Percentiles rank a stretch among this genome's conserved stretches.
These are phyloP conservation scores for Forbesichthys agassizii DNA, from an alignment of 2,113 vertebrate genomes.

Conservation along the genomic window DNA sequence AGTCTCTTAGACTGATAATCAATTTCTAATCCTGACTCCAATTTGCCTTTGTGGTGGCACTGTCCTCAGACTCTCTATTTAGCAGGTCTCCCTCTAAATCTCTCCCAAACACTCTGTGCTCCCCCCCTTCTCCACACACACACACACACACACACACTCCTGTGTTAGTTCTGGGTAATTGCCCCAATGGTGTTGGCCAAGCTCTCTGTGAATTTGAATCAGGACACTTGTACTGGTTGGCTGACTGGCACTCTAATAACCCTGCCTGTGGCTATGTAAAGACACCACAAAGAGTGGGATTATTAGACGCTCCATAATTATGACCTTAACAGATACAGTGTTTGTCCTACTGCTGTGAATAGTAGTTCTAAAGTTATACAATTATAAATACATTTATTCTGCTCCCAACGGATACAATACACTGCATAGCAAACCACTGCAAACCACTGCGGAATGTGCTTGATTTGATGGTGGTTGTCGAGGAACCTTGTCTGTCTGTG, in stretches of 20 bases:
- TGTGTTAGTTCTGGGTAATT: slow-evolving; percentile 41
- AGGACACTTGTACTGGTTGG: slow-evolving; percentile 32
- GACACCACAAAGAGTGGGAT: slow-evolving; percentile 8
- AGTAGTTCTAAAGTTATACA: too few relatives aligned
- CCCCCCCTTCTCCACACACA: background rate
- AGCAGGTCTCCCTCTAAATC: slow-evolving; percentile 27
- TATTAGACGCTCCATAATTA: slow-evolving; percentile 5
- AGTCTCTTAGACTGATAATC: background rate
- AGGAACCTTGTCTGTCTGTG: too few relatives aligned
- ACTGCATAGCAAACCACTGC: background rate
- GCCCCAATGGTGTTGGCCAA: slow-evolving; percentile 32
- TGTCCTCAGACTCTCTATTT: background rate
- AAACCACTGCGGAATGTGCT: slow-evolving; percentile 8
- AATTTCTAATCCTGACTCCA: background rate
- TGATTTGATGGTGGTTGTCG: background rate
- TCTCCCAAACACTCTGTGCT: background rate
- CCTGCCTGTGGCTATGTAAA: slow-evolving; percentile 14
- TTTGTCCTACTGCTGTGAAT: background rate
- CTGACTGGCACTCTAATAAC: slow-evolving; percentile 37
- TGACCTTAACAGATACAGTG: slow-evolving; percentile 30
- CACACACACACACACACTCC: too few relatives aligned
- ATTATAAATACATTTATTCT: too few relatives aligned
- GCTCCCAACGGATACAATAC: background rate
- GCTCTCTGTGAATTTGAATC: slow-evolving; percentile 42
- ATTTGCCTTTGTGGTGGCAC: slow-evolving; percentile 1